phyloP scores from a whole-genome alignment of 1,140 invertebrate species.

The Bombus difficillimus region DNA sequence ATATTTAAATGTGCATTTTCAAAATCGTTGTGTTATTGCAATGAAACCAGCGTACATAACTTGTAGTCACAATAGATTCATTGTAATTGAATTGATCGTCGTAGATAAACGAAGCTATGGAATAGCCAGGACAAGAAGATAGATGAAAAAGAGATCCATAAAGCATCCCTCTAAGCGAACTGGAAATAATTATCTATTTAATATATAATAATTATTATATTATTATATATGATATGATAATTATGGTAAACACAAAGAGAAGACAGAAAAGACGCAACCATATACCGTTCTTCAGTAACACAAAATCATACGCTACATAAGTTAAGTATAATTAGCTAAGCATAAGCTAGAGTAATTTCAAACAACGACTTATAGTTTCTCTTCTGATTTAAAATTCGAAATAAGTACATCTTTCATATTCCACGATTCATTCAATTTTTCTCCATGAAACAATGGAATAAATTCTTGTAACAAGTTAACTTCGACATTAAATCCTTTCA shows the following conservation, averaged over 20 bases:
- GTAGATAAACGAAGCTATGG: conserved; percentile 42
- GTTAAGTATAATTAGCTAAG: no score
- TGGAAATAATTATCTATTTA: conserved; percentile 29
- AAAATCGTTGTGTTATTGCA: background rate
- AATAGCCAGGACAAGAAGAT: background rate
- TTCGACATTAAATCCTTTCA: background rate
- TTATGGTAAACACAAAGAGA: background rate
- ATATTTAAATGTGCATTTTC: background rate
- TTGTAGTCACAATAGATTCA: conserved; percentile 5
- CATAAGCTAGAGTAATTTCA: no score
- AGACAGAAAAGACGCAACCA: no score
- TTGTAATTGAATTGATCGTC: conserved; percentile 54
- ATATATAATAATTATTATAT: no score
- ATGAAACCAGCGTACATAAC: background rate
- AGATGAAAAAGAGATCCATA: conserved; percentile 39
- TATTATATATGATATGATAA: no score
- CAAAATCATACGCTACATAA: background rate
- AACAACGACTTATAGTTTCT: background rate
- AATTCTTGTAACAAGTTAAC: background rate
- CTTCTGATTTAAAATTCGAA: background rate
- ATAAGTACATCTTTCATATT: background rate
- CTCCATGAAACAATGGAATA: background rate
- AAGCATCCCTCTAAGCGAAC: conserved; percentile 39
- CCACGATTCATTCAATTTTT: background rate
- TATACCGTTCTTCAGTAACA: conserved; percentile 29